Conservation (phyloP, 2,888 invertebrate species). For the Byasa hedistus region DNA sequence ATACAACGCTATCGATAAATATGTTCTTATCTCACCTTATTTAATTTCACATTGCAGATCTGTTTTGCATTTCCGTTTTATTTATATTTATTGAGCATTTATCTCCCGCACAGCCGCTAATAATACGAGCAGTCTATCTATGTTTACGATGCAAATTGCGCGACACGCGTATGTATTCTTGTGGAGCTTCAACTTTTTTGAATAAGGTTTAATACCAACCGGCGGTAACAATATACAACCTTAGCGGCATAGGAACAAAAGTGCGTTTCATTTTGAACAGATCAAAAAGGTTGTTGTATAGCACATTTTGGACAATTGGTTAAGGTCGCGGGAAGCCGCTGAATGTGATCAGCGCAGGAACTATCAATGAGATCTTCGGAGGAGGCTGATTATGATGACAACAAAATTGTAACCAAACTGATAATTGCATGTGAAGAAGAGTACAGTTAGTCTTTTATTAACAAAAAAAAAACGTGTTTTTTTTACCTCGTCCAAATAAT, state of each 20-base stretch:
- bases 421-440: neutral
- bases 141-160: conserved; percentile 12
- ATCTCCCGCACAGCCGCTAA: conserved; percentile 39
- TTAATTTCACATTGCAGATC: neutral
- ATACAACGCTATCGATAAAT: neutral
- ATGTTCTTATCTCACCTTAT: neutral
- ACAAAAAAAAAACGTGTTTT: neutral
- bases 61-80: conserved; percentile 16
- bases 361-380: neutral
- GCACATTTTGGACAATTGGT: neutral
- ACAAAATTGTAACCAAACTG: neutral
- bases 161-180: conserved; percentile 1
- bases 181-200: conserved; percentile 7
- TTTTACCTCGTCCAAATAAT: conserved; percentile 68
- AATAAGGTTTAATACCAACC: conserved; percentile 19
- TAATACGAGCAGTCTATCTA: conserved; percentile 32
- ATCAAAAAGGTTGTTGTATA: neutral
- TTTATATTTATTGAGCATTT: conserved; percentile 26
- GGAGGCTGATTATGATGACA: neutral
- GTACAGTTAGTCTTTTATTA: neutral
- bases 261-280: conserved; percentile 20
- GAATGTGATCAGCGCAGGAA: no score
- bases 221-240: conserved; percentile 9
- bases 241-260: conserved; percentile 10
- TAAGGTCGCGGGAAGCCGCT: no score